These are phyloP conservation scores for Diabrotica virgifera DNA, from an alignment of 1,140 invertebrate genomes.

Conservation along the genomic window DNA sequence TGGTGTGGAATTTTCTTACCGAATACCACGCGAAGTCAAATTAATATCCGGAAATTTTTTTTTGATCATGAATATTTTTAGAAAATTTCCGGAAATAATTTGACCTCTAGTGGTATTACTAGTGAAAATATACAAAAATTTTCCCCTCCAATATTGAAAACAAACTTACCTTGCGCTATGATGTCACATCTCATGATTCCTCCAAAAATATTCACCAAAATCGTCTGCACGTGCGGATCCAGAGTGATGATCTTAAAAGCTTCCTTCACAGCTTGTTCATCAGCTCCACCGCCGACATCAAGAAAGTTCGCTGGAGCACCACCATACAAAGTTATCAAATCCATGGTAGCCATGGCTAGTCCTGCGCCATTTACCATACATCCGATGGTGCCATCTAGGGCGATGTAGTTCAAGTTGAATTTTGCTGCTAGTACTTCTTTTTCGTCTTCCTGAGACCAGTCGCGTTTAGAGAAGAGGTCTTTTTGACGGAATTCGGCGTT, in stretches of 20 bases:
- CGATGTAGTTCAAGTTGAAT: constrained; percentile 94
- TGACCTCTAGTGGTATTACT: no score
- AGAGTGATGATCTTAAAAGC: constrained; percentile 95
- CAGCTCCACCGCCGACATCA: constrained; percentile 94
- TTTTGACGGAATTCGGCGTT: constrained; percentile 95
- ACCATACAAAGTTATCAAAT: constrained; percentile 93
- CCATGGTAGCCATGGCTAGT: constrained; percentile 97
- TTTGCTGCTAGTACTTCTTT: constrained; percentile 92
- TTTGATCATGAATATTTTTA: no score
- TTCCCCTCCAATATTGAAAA: neutral
- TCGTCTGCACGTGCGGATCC: constrained; percentile 64
- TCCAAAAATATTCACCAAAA: constrained; percentile 76
- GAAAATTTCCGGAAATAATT: no score
- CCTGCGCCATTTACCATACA: constrained; percentile 94
- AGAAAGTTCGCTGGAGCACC: constrained; percentile 96
- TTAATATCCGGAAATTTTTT: no score
- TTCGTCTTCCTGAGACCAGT: constrained; percentile 89
- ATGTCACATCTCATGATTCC: constrained; percentile 92
- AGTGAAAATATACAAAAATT: no score
- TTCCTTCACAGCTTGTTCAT: constrained; percentile 90
- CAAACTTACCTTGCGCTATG: constrained; percentile 79
- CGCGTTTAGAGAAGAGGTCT: constrained; percentile 80
- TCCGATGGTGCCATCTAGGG: constrained; percentile 84
- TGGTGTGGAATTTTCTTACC: no score
- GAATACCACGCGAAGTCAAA: no score